These are phyloP conservation scores for Corbicula japonica DNA, from an alignment of 2,888 invertebrate genomes.

Conservation along the genomic window DNA sequence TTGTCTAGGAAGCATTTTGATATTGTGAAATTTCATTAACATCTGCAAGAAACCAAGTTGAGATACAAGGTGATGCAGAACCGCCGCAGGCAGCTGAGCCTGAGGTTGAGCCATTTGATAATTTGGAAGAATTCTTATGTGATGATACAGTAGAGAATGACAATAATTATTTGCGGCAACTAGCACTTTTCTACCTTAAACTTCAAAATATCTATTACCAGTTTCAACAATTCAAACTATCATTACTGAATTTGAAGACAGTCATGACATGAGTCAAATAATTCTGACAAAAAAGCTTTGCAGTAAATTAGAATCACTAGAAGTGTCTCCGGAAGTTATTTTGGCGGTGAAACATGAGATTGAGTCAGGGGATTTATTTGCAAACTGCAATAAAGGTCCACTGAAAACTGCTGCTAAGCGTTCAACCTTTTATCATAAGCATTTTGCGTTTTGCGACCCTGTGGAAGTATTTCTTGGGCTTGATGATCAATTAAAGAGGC, in stretches of 20 bases:
- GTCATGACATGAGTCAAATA: conserved; percentile 1
- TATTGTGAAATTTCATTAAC: not conserved
- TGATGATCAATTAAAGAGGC: conserved; percentile 10
- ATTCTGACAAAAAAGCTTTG: not conserved
- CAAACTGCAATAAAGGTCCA: conserved; percentile 26
- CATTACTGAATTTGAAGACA: not conserved
- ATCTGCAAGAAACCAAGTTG: not conserved
- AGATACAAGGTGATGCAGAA: too few species aligned
- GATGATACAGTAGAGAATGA: conserved; percentile 24
- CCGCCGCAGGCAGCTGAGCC: too few species aligned
- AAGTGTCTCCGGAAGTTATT: not conserved
- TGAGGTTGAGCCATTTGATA: not conserved
- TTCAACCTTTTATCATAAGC: conserved; percentile 31
- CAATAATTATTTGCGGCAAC: not conserved
- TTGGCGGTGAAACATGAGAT: conserved; percentile 7
- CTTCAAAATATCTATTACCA: conserved; percentile 23
- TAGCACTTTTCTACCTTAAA: conserved; percentile 32
- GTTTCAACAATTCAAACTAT: conserved; percentile 23
- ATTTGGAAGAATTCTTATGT: not conserved
- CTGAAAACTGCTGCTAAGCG: conserved; percentile 23
- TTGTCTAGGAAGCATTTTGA: conserved; percentile 21
- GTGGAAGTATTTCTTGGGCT: conserved; percentile 33
- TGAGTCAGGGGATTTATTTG: conserved; percentile 19
- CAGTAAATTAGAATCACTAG: not conserved
- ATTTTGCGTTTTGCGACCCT: conserved; percentile 24